Evolutionary conservation across 2,113 vertebrate genomes (phyloP), one percentile per base, ranked within the genome.

Genomic region (Mesembrinibis cayennensis): DNA sequence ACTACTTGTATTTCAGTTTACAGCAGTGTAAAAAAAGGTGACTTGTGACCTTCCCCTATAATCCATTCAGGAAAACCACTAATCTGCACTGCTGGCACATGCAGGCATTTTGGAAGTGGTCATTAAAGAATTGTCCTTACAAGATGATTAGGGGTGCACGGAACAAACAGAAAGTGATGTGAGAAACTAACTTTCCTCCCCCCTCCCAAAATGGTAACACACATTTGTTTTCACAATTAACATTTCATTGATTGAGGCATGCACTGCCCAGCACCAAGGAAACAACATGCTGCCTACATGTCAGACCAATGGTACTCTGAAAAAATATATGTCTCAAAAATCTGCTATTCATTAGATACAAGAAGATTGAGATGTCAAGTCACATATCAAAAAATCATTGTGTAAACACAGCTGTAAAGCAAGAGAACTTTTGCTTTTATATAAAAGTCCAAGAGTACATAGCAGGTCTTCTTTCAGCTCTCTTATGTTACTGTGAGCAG

Each of bases 141-240:
- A 50, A 65, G 40, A 5, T 40, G 9, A 29, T 59, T 44, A 36
- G 3, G 5, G 9, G 6, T 10, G 3, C 32, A 77, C 3, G 58
- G 25, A 7, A 34, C 7, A 93, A 71, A 52, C 19, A 89, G 76
- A 69, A 62, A 50, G 6, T n/a, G 9, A 40, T 12, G 32, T 59
- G 14, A 84, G 49, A 90, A 84, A 50, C 7, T 23, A 30, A 17
- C 7, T 69, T 69, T 11, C 4, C 14, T 13, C 25, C 8, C 4
- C 6, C 2, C 1, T 4, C 11, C 5, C 3, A 1, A 34, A 61
- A 36, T 11, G 4, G 6, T 27, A 38, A 9, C 6, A 50, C 2
- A 7, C 20, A 21, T 5, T 27, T 5, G 0, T 70, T 73, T 71
- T 79, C 36, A 82, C 6, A 45, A 66, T 61, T 40, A 66, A 4